Conservation (phyloP, 2,113 vertebrate genomes). For the Empidonax alnorum region DNA sequence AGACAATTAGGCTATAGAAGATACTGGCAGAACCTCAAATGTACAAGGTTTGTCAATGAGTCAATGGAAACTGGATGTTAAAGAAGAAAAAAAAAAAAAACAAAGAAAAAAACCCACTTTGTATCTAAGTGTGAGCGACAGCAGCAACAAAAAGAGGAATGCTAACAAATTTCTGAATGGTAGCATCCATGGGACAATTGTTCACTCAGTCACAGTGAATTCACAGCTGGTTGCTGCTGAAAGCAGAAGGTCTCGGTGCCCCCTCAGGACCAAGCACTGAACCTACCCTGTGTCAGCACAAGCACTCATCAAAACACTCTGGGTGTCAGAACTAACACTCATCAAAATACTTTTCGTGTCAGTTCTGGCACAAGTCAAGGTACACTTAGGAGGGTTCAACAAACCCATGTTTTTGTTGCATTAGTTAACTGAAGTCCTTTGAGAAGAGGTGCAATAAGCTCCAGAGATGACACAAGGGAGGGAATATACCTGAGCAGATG, state of each 20-base stretch:
- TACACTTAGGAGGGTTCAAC: background rate
- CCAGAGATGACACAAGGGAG: background rate
- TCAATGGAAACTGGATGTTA: background rate
- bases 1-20: background rate
- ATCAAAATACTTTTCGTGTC: background rate
- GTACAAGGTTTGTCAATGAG: background rate
- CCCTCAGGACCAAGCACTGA: background rate
- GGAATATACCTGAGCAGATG: background rate
- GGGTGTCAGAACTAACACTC: background rate
- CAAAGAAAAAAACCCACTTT: background rate
- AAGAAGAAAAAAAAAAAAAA: background rate
- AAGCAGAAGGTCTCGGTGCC: background rate
- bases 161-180: background rate
- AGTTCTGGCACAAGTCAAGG: background rate
- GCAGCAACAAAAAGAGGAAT: background rate
- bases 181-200: background rate
- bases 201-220: background rate
- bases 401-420: background rate
- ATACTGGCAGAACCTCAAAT: background rate
- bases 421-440: background rate
- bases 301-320: background rate
- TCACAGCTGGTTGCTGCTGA: background rate
- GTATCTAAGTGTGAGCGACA: background rate
- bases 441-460: background rate
- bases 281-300: background rate